Evolutionary conservation across 2,888 invertebrate genomes (phyloP).

Genomic region (Phaedon cochleariae): DNA sequence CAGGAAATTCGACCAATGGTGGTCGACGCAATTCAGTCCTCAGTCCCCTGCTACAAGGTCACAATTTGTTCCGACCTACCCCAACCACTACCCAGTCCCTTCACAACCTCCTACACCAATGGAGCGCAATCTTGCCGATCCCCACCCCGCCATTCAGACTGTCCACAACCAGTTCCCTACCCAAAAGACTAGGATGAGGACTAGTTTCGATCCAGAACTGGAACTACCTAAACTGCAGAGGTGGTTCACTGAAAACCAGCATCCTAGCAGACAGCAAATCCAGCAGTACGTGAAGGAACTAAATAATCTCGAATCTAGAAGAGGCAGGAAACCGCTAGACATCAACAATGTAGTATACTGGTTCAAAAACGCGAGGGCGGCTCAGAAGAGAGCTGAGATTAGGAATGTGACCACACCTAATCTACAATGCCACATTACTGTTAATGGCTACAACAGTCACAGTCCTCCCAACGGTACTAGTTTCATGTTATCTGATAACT

Average conservation of each 20-base stretch:
- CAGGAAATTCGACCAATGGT: conserved; percentile 92
- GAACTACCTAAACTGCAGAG: conserved; percentile 95
- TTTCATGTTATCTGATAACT: conserved; percentile 70
- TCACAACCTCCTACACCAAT: conserved; percentile 56
- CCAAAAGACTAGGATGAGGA: conserved; percentile 93
- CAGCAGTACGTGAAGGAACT: conserved; percentile 94
- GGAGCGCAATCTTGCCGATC: conserved; percentile 66
- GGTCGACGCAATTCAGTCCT: conserved; percentile 76
- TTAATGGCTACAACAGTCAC: conserved; percentile 73
- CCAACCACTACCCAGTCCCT: conserved; percentile 64
- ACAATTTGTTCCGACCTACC: conserved; percentile 62
- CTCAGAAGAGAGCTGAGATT: conserved; percentile 90
- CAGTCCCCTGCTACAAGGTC: conserved; percentile 58
- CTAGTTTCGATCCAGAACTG: conserved; percentile 95
- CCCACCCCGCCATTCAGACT: conserved; percentile 79
- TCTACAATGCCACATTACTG: conserved; percentile 69
- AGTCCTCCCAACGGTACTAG: conserved; percentile 72
- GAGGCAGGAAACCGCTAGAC: conserved; percentile 92
- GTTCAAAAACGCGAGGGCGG: conserved; percentile 98
- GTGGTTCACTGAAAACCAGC: conserved; percentile 98
- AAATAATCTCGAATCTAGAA: conserved; percentile 89
- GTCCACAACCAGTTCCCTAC: conserved; percentile 80
- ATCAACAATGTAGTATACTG: conserved; percentile 96
- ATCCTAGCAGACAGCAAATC: conserved; percentile 96
- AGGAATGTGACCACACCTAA: conserved; percentile 67